Base-by-base conservation (phyloP, 2,797 vertebrate species). In the Coregonus ussuriensis region DNA sequence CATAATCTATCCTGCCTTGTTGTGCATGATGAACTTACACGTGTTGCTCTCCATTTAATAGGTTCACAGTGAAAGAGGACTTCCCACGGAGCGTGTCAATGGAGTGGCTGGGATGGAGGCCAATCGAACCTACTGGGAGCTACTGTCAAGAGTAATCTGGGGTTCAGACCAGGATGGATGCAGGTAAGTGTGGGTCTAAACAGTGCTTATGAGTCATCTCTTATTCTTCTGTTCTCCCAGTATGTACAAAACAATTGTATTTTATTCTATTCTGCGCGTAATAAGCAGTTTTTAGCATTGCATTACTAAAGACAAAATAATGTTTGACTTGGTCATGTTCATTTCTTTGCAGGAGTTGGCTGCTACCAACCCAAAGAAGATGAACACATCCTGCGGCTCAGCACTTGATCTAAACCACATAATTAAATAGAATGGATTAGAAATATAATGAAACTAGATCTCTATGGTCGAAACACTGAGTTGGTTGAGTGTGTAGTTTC, bases 61-160 rank as follows among this genome's bases (percentile, higher is more conserved):
- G 92, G 80, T 93, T 92, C 83, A 91, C 82, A 1, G 80, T 91
- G 73, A 86, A 4, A 51, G 88, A 89, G 71, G 76, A 94, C 70
- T 77, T 84, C 85, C 83, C 31, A 83, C 93, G 72, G 83, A 91
- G 83, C 92, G 91, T 70, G 89, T 94, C 79, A 95, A 93, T 21
- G 93, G 90, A 71, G 79, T 92, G 18, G 81, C 90, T 81, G 89
- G 85, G 77, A 85, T 71, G 15, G 79, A 85, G 7, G n/a, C 3
- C 0, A 72, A 92, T 21, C 82, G 87, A n/a, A 90, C 85, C 4
- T 91, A 90, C 90, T 93, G 92, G 93, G 89, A 94, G 89, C 84
- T 94, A 82, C 82, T 92, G 74, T 88, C 91, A 3, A 33, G 88
- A 91, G 37, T 68, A 71, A 80, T 85, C 79, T 0, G 89, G 89